phyloP scores from a whole-genome alignment of 2,113 vertebrate species.

The Trematocara marginatum region DNA sequence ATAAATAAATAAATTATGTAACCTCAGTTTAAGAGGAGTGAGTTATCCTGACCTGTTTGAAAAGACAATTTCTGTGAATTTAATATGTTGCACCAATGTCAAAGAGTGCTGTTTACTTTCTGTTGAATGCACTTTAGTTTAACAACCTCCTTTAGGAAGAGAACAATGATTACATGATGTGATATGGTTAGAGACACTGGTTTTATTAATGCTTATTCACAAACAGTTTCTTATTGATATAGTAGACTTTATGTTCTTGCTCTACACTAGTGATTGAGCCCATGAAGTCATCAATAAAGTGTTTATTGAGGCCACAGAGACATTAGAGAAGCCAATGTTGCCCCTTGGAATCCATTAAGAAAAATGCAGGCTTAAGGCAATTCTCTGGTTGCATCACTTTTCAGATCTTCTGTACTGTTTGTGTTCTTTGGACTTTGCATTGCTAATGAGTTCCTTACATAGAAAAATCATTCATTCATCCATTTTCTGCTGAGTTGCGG shows the following conservation, averaged over 20 bases:
- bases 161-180: neutral
- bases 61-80: neutral
- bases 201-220: accelerated
- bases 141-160: accelerated
- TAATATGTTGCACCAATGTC: neutral
- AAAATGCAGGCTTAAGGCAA: neutral
- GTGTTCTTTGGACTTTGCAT: neutral
- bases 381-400: neutral
- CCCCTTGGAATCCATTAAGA: neutral
- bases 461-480: neutral
- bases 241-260: neutral
- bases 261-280: neutral
- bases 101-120: neutral
- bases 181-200: neutral
- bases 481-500: neutral
- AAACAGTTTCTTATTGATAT: neutral
- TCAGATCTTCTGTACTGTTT: neutral
- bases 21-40: neutral
- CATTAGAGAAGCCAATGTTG: neutral
- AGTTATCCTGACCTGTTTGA: neutral
- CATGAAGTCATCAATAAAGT: neutral
- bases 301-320: neutral
- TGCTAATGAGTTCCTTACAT: neutral
- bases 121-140: neutral
- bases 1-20: neutral